phyloP scores from a whole-genome alignment of 2,113 vertebrate genomes.

The Marcusenius ussheri region DNA sequence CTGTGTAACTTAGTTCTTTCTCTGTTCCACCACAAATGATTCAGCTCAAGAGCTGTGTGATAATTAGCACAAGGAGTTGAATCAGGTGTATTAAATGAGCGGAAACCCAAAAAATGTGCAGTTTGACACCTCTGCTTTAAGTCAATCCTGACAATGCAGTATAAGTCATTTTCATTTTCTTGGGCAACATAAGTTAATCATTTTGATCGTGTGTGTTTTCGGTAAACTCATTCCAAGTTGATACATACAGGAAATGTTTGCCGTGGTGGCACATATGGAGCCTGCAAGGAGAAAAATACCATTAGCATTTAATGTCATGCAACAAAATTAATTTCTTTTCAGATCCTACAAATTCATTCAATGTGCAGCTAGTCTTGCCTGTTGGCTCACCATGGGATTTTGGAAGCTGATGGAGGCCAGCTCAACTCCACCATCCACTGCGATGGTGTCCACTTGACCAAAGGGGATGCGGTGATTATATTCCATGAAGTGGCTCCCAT shows the following conservation, averaged over 20 bases:
- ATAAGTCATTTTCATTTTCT: too few relatives aligned
- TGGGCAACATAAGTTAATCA: too few relatives aligned
- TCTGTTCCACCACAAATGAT: too few relatives aligned
- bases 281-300: not conserved
- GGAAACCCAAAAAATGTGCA: too few relatives aligned
- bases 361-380: too few relatives aligned
- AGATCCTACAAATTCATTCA: not conserved
- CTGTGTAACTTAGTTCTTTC: too few relatives aligned
- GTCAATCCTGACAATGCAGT: too few relatives aligned
- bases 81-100: too few relatives aligned
- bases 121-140: too few relatives aligned
- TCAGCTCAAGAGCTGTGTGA: too few relatives aligned
- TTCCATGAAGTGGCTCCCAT: slow-evolving; percentile 50
- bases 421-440: slow-evolving; percentile 48
- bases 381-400: slow-evolving; percentile 40
- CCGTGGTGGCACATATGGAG: slow-evolving; percentile 31
- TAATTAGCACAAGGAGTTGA: too few relatives aligned
- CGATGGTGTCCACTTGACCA: slow-evolving; percentile 42
- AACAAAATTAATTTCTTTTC: not conserved
- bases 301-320: not conserved
- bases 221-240: not conserved
- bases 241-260: slow-evolving; percentile 25
- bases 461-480: slow-evolving; percentile 53
- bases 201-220: not conserved
- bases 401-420: slow-evolving; percentile 56